Conservation (phyloP, 2,113 vertebrate genomes). For the Ceyx melanurus region DNA sequence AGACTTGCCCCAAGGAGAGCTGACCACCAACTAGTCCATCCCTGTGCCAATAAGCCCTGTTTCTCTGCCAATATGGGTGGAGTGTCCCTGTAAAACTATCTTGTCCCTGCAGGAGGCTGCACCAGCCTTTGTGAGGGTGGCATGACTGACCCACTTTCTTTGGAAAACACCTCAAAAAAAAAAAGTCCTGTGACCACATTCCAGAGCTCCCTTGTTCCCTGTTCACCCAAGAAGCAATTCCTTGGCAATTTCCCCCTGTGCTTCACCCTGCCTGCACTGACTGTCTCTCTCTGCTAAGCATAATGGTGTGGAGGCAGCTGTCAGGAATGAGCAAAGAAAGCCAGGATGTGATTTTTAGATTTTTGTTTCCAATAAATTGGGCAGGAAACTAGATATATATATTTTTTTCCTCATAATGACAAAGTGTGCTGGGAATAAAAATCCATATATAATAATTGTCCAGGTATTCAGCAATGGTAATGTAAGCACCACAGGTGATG, state of each 20-base stretch:
- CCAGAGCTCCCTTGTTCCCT: background rate
- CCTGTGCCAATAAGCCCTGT: background rate
- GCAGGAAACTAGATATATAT: background rate
- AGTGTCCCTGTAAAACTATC: background rate
- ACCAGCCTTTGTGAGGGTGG: background rate
- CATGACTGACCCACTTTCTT: background rate
- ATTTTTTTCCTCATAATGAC: background rate
- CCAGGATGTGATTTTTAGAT: background rate
- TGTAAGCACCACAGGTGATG: background rate
- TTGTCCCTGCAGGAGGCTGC: background rate
- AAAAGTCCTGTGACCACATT: background rate
- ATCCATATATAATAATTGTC: background rate
- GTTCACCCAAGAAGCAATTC: background rate
- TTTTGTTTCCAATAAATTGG: background rate
- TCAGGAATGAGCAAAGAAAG: background rate
- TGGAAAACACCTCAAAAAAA: background rate
- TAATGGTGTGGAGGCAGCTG: background rate
- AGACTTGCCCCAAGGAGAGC: background rate
- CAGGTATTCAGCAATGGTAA: background rate
- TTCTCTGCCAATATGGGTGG: background rate
- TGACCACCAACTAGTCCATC: background rate
- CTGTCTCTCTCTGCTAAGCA: background rate
- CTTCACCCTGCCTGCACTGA: background rate
- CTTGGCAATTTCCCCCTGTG: background rate
- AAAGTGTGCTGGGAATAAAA: background rate